Conservation (phyloP, 64 coral and sea anemone species). For the Trachythela sp. region DNA sequence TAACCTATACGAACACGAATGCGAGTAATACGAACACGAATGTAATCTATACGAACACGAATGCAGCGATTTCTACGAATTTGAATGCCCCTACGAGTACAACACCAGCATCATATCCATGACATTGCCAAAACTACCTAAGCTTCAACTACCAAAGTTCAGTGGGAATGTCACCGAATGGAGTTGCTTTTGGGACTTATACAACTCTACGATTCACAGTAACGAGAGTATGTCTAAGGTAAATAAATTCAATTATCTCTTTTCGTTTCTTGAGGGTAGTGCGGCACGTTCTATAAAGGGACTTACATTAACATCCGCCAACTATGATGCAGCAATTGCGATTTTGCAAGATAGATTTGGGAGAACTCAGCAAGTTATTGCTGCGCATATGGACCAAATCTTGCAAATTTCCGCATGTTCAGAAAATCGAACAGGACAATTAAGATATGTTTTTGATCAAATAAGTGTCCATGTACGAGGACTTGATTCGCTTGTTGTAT, state of each 20-base stretch:
- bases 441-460: constrained; percentile 19
- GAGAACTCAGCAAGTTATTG: too few species aligned
- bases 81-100: neutral
- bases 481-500: neutral
- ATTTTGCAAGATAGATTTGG: constrained; percentile 21
- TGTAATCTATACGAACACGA: too few species aligned
- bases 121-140: constrained; percentile 45
- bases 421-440: constrained; percentile 21
- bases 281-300: constrained; percentile 13
- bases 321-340: constrained; percentile 21
- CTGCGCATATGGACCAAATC: too few species aligned
- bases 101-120: constrained; percentile 3
- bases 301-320: constrained; percentile 16
- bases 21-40: neutral
- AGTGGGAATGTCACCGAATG: too few species aligned
- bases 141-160: constrained; percentile 31
- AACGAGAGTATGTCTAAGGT: constrained; percentile 25
- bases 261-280: constrained; percentile 4
- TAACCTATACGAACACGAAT: too few species aligned
- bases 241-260: constrained; percentile 40
- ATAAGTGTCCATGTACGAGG: constrained; percentile 9
- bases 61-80: neutral
- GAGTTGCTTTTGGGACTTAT: constrained; percentile 47
- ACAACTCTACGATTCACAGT: constrained; percentile 37
- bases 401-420: constrained; percentile 20